Evolutionary conservation across 2,113 vertebrate species (phyloP).

Genomic region (Albula goreensis): DNA sequence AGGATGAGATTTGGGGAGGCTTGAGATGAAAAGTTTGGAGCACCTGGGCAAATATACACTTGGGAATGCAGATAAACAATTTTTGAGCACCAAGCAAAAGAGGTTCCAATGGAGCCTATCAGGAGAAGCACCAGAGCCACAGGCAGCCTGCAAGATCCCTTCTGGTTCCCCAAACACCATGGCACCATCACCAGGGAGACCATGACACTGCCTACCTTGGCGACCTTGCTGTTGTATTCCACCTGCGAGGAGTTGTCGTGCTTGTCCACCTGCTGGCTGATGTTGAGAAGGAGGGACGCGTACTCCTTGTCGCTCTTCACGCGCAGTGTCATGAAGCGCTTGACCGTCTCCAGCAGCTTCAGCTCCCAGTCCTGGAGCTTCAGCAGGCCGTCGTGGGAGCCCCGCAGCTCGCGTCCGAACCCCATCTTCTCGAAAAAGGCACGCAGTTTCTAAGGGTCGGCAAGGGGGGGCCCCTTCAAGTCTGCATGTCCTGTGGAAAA

Average conservation of each 20-base stretch:
- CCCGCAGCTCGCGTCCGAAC: conserved; percentile 91
- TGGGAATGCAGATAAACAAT: too few relatives aligned
- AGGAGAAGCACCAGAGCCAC: too few relatives aligned
- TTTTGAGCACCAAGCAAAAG: too few relatives aligned
- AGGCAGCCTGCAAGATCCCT: too few relatives aligned
- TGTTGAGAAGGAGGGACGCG: conserved; percentile 87
- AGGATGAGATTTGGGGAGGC: too few relatives aligned
- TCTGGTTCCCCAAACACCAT: neutral
- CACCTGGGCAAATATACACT: too few relatives aligned
- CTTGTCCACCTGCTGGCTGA: conserved; percentile 93
- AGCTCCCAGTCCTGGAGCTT: conserved; percentile 98
- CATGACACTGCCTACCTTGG: conserved; percentile 75
- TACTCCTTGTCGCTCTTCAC: conserved; percentile 98
- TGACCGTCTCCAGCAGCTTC: conserved; percentile 90
- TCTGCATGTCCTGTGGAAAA: conserved; percentile 25
- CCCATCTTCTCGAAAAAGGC: conserved; percentile 86
- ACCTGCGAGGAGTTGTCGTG: conserved; percentile 78
- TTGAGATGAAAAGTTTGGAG: too few relatives aligned
- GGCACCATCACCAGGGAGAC: neutral
- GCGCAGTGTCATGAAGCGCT: conserved; percentile 92
- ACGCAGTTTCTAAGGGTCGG: conserved; percentile 36
- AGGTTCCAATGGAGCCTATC: too few relatives aligned
- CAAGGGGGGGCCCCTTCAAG: conserved; percentile 14
- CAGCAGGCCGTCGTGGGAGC: conserved; percentile 92
- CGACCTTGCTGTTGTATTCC: conserved; percentile 90